Evolutionary conservation across 2,113 vertebrate species (phyloP), one percentile per base, ranked within the genome.

Genomic region (Tychaedon coryphoeus): DNA sequence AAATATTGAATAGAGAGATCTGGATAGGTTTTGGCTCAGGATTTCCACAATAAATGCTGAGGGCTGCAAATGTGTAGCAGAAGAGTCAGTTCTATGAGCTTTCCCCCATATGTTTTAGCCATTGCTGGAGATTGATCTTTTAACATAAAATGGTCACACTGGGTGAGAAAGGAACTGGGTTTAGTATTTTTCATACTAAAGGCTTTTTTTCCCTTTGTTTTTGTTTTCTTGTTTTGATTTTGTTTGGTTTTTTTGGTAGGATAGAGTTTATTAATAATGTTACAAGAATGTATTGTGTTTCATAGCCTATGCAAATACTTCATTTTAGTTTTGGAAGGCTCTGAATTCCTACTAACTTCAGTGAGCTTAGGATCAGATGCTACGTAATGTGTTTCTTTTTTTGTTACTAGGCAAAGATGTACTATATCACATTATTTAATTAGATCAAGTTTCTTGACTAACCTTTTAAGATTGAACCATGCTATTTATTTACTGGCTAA

Each of bases 51-150:
- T n/a, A 47, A 62, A 10, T 77, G 42, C 36, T 64, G 54, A 69
- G 38, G 90, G n/a, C 38, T 73, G 40, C 50, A 28, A 24, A 20
- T 14, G 11, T 61, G 18, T 54, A 83, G 31, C 38, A 33, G 53
- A 54, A 71, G 12, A 33, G 8, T 67, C 13, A 64, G 3, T 53
- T 92, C 23, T 42, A 5, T 1, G 0, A 23, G 10, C 14, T 81
- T 78, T 70, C 36, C 22, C 14, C 29, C 9, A 7, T 51, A 38
- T 0, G 0, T 53, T 75, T 69, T 76, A 48, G 28, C 24, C 24
- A 22, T 65, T 86, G 36, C 19, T 57, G 25, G 40, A 66, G 36
- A 19, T 14, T 5, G 53, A 38, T 67, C 76, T 83, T 69, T 45
- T 58, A 60, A 38, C 10, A 12, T 50, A 20, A 79, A 76, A 9